Base-by-base conservation (phyloP, 2,888 invertebrate genomes). In the Metallyticus violacea region DNA sequence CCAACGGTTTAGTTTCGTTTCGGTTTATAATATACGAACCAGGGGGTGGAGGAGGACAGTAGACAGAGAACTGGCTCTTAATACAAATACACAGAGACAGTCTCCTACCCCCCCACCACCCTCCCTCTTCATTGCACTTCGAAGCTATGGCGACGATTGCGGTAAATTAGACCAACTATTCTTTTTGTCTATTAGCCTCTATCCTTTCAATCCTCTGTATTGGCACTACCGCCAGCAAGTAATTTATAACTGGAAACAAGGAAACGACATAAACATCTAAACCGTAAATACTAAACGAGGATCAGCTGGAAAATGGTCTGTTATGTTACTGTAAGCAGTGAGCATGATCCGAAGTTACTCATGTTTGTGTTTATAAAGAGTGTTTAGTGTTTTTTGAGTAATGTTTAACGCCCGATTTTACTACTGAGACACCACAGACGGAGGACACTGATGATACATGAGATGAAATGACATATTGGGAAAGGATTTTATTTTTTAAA, bases 1-100 rank as follows among this genome's bases (percentile, higher is more conserved):
- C 40, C 28, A 77, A 26, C 83, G 27, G 83, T 83, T 83, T 83
- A 77, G 82, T 82, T 82, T 82, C 40, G 40, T 62, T 62, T 62
- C 40, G 82, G 82, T 82, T 82, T 82, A 82, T 82, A 82, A 82
- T 82, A 82, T 76, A 82, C 62, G 82, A 62, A 62, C 40, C 40
- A 62, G 40, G 40, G 29, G 29, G 29, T 9, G 40, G 40, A 15
- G 40, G 40, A 62, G n/a, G n/a, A n/a, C n/a, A n/a, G n/a, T n/a
- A n/a, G 40, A 62, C 40, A 62, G 1, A 62, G 40, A 62, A 62
- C 40, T 62, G 40, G 40, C 40, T 15, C 40, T 62, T 62, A 62
- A 62, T 62, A 62, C 40, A 62, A 62, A 62, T 15, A 62, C 40
- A 62, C 40, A 40, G 40, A 40, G 40, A 40, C 40, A 15, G 40